phyloP scores from a whole-genome alignment of 1,140 invertebrate genomes.

The Penaeus vannamei region DNA sequence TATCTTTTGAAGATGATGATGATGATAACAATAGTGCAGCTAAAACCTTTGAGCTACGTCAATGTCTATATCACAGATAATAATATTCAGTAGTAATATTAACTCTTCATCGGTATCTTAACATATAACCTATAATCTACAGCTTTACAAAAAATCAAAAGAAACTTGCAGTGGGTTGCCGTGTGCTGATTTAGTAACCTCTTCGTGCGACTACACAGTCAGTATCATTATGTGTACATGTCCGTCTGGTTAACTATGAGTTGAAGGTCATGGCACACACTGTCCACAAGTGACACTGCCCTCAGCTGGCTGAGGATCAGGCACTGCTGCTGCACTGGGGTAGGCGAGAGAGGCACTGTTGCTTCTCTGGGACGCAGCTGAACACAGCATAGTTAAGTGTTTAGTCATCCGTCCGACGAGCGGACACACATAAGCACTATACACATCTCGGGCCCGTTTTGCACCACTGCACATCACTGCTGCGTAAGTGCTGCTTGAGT shows the following conservation, averaged over 20 bases:
- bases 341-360: background rate
- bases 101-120: slow-evolving; percentile 60
- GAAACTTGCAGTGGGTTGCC: slow-evolving; percentile 30
- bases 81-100: slow-evolving; percentile 64
- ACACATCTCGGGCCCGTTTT: no score
- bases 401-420: no score
- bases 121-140: slow-evolving; percentile 57
- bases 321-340: background rate
- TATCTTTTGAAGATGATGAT: no score
- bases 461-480: no score
- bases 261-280: slow-evolving; percentile 43
- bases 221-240: no score
- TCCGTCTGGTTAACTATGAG: slow-evolving; percentile 12
- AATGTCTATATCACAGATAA: slow-evolving; percentile 65
- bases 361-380: slow-evolving; percentile 25
- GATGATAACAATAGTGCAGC: slow-evolving; percentile 57
- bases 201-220: no score
- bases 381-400: no score
- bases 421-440: no score
- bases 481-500: no score
- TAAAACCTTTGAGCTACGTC: slow-evolving; percentile 51
- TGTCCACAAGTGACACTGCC: slow-evolving; percentile 36
- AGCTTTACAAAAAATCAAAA: slow-evolving; percentile 59
- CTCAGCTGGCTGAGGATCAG: background rate
- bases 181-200: background rate